phyloP scores from a whole-genome alignment of 1,140 invertebrate genomes.

The Sminthurides bifidus region DNA sequence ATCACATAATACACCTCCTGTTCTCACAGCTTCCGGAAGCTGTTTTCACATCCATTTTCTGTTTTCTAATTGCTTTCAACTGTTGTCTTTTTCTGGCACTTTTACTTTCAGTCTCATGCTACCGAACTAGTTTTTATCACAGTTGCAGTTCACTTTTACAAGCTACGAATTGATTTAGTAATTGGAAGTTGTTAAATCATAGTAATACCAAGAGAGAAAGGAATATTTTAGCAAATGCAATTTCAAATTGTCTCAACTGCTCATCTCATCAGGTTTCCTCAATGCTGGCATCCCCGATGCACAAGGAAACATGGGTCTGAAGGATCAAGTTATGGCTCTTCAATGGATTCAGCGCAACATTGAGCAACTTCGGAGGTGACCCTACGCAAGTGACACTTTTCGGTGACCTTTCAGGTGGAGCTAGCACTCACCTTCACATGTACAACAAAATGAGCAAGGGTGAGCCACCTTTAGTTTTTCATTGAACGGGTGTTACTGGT shows the following conservation, averaged over 20 bases:
- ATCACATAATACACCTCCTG: too few species aligned
- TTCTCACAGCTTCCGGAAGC: not conserved
- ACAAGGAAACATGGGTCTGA: conserved; percentile 29
- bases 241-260: not conserved
- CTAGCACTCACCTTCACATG: conserved; percentile 10
- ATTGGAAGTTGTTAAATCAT: too few species aligned
- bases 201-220: too few species aligned
- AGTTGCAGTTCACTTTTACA: not conserved
- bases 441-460: conserved; percentile 3
- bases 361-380: conserved; percentile 32
- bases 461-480: too few species aligned
- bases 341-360: conserved; percentile 31
- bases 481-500: too few species aligned
- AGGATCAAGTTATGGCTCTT: conserved; percentile 32
- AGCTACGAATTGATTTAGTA: too few species aligned
- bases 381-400: conserved; percentile 25
- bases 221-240: not conserved
- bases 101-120: not conserved
- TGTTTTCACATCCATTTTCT: not conserved
- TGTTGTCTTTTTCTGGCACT: not conserved
- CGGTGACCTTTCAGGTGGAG: conserved; percentile 13
- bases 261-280: conserved; percentile 11
- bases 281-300: conserved; percentile 11
- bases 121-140: not conserved
- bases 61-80: not conserved